Evolutionary conservation across 1,140 invertebrate species (phyloP), one percentile per base, ranked within the genome.

Genomic region (Neodiprion fabricii): DNA sequence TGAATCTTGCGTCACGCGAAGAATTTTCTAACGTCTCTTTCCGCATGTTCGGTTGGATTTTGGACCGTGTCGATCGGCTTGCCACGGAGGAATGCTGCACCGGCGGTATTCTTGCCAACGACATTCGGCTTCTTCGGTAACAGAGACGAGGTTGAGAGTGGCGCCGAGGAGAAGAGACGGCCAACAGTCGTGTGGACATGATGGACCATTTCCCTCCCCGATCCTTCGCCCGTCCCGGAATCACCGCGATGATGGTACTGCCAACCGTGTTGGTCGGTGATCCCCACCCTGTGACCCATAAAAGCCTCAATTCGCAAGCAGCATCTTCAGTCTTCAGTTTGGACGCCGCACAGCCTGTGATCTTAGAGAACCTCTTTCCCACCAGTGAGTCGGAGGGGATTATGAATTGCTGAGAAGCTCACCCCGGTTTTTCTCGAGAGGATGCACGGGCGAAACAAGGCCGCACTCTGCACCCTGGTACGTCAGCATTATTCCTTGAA

Each of bases 291-390:
- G 75, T 79, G 28, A 40, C 28, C 28, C 28, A 79, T 79, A 79
- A 77, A 79, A 79, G 78, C 78, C 74, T 73, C 76, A 72, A 74
- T 74, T 76, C 71, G 76, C 53, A 76, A 69, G 72, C 66, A 74
- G 73, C 76, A 68, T 76, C 76, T 79, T 79, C 78, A 79, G 78
- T 79, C 78, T 79, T 76, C 70, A 77, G 74, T 79, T 79, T 65
- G 76, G 73, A 76, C 76, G 78, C 78, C 71, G 73, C 70, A 72
- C 77, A 74, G 69, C 67, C 75, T 72, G 75, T 78, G 67, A 74
- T 70, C 69, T 74, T 73, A 49, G 9, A 75, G 12, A 21, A 53
- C 28, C 28, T 66, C 73, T 28, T 70, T 23, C 17, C 50, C 48
- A 71, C 49, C 50, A 67, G 69, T 74, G 69, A 70, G 21, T 40